Conservation (phyloP, 2,113 vertebrate genomes). For the Myiopsitta monachus region DNA sequence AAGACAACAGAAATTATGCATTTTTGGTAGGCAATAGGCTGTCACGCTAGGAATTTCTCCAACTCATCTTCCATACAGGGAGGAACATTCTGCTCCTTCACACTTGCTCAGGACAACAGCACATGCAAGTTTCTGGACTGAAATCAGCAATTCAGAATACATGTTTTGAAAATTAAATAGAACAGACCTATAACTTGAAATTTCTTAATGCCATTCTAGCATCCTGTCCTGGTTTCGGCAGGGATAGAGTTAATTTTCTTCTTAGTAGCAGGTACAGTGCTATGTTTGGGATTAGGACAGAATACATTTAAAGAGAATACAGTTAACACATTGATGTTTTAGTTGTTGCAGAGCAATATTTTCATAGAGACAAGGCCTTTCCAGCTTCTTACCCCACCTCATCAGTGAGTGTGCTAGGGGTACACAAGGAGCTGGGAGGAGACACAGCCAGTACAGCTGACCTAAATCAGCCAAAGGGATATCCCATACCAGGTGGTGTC, state of each 20-base stretch:
- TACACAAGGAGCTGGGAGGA: neutral
- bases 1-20: neutral
- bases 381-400: neutral
- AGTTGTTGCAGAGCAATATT: neutral
- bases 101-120: neutral
- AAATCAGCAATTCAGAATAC: neutral
- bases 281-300: neutral
- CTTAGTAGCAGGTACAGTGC: neutral
- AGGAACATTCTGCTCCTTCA: neutral
- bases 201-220: neutral
- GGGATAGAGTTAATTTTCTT: neutral
- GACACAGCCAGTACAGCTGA: neutral
- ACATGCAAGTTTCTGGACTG: neutral
- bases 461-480: neutral
- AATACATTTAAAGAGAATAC: neutral
- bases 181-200: neutral
- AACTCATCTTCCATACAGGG: neutral
- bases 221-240: neutral
- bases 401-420: neutral
- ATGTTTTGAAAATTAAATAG: neutral
- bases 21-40: neutral
- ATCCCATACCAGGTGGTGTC: neutral
- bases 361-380: neutral
- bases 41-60: neutral
- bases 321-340: neutral